Conservation (phyloP, 1,140 invertebrate species). For the Drosophila kohkoa region DNA sequence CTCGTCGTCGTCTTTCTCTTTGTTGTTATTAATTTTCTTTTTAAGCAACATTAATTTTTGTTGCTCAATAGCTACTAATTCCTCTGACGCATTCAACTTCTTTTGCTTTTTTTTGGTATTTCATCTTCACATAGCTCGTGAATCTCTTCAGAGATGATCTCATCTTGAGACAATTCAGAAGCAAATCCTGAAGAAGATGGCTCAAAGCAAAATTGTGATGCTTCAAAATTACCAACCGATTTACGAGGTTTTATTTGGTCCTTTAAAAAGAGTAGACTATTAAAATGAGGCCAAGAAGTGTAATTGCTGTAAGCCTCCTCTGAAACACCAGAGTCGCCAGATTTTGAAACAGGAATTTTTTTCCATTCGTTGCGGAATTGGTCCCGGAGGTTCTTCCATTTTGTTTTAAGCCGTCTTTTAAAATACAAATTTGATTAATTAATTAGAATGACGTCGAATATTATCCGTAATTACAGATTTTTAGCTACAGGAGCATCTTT, state of each 20-base stretch:
- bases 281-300: constrained; percentile 10
- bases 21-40: background rate
- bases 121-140: no score
- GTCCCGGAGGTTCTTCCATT: constrained; percentile 14
- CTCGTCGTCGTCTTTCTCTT: constrained; percentile 4
- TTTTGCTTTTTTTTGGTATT: background rate
- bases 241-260: constrained; percentile 11
- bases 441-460: constrained; percentile 10
- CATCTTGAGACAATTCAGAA: background rate
- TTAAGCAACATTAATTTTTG: background rate
- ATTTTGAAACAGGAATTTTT: constrained; percentile 19
- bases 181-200: no score
- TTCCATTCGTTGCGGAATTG: constrained; percentile 25
- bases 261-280: constrained; percentile 8
- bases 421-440: constrained; percentile 24
- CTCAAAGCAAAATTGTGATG: no score
- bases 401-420: constrained; percentile 31
- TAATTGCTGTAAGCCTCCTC: constrained; percentile 7
- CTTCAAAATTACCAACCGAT: constrained; percentile 6
- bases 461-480: constrained; percentile 1
- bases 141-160: background rate
- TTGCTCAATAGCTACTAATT: constrained; percentile 8
- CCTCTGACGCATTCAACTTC: background rate
- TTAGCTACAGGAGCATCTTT: background rate
- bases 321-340: constrained; percentile 11